Percentiles rank a stretch among this genome's conserved stretches.
phyloP scores from a whole-genome alignment of 2,797 vertebrate genomes.

The Carcharodon carcharias region DNA sequence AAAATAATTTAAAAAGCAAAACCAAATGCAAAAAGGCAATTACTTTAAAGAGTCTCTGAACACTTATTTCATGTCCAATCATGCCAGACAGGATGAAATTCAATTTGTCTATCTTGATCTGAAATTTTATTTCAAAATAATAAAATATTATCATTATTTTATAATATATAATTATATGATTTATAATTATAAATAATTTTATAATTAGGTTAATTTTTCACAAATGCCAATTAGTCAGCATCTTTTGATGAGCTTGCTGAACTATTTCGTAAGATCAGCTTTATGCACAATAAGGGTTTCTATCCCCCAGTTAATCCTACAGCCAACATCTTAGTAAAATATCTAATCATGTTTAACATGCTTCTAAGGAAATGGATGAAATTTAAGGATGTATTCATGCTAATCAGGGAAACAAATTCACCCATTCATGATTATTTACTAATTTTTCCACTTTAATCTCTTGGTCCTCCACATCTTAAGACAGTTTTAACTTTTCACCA shows the following conservation, averaged over 20 bases:
- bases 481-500: background rate
- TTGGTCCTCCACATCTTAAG: background rate
- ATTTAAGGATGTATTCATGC: background rate
- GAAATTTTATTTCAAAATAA: background rate
- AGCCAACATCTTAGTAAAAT: background rate
- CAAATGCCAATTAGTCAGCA: background rate
- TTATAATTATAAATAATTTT: no score
- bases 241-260: background rate
- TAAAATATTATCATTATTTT: no score
- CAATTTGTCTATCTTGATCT: background rate
- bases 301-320: background rate
- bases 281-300: background rate
- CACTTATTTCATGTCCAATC: background rate
- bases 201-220: background rate
- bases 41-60: background rate
- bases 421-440: background rate
- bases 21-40: background rate
- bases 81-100: background rate
- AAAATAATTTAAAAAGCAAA: background rate
- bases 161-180: no score
- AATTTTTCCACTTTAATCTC: background rate
- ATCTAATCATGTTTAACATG: background rate
- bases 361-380: background rate
- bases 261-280: background rate
- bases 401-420: background rate